phyloP scores from a whole-genome alignment of 2,888 invertebrate species.

The Tuta absoluta region DNA sequence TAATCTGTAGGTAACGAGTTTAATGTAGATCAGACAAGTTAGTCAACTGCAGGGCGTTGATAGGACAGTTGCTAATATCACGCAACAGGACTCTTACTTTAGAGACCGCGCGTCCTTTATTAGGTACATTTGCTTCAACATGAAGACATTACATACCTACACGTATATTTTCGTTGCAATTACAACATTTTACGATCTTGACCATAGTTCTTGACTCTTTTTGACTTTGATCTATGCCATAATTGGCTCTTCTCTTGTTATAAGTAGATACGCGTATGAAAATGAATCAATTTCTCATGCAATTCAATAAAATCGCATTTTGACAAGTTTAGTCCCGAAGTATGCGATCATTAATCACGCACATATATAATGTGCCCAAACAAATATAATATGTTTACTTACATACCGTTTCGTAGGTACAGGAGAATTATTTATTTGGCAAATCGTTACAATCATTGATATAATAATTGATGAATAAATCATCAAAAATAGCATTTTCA shows the following conservation, averaged over 20 bases:
- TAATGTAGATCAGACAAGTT: constrained; percentile 24
- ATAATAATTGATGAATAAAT: background rate
- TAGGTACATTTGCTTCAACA: no score
- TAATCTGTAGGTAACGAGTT: constrained; percentile 18
- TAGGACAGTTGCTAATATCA: background rate
- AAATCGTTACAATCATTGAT: background rate
- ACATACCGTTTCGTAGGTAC: background rate
- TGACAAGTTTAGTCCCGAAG: no score
- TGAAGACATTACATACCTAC: background rate
- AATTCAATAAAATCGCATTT: no score
- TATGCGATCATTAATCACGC: no score
- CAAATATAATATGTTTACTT: no score
- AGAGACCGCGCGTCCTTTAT: background rate
- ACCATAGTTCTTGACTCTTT: background rate
- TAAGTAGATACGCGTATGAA: no score
- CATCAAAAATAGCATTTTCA: constrained; percentile 8
- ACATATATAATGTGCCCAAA: no score
- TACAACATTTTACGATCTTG: background rate
- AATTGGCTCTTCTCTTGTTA: no score
- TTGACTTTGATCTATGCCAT: background rate
- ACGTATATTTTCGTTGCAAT: background rate
- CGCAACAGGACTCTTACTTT: background rate
- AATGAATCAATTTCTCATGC: no score
- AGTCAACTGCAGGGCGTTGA: constrained; percentile 14
- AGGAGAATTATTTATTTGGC: background rate